These are phyloP conservation scores for Mystacides longicornis DNA, from an alignment of 2,888 invertebrate species.

Conservation along the genomic window DNA sequence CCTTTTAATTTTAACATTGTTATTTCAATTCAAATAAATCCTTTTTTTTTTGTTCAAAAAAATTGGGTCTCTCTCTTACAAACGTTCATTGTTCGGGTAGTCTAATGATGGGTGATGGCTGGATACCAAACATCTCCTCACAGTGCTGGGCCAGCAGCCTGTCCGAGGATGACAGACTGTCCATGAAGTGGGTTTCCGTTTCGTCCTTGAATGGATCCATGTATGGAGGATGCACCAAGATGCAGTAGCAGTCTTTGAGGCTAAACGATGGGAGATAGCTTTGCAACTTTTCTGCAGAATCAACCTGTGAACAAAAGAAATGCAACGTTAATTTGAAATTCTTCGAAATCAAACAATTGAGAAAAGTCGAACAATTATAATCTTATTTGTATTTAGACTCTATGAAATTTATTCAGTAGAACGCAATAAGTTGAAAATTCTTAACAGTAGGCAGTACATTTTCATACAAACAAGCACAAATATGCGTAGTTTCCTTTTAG, in stretches of 20 bases:
- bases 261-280: slow-evolving; percentile 32
- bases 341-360: too few species aligned
- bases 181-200: slow-evolving; percentile 39
- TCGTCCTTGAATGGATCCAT: slow-evolving; percentile 45
- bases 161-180: slow-evolving; percentile 53
- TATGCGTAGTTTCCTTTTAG: too few species aligned
- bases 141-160: slow-evolving; percentile 59
- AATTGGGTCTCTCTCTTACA: neutral
- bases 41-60: neutral
- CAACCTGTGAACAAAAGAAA: slow-evolving; percentile 44
- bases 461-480: too few species aligned
- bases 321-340: neutral
- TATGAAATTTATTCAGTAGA: too few species aligned
- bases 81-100: slow-evolving; percentile 54
- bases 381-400: too few species aligned
- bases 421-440: too few species aligned
- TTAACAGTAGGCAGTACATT: too few species aligned
- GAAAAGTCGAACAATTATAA: too few species aligned
- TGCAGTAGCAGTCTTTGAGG: slow-evolving; percentile 48
- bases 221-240: slow-evolving; percentile 48
- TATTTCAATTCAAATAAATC: neutral
- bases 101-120: slow-evolving; percentile 57
- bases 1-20: neutral
- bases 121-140: slow-evolving; percentile 56
- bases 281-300: slow-evolving; percentile 49